These are phyloP conservation scores for Apodemus agrarius DNA, from an alignment of 2,797 vertebrate species.

Conservation along the genomic window DNA sequence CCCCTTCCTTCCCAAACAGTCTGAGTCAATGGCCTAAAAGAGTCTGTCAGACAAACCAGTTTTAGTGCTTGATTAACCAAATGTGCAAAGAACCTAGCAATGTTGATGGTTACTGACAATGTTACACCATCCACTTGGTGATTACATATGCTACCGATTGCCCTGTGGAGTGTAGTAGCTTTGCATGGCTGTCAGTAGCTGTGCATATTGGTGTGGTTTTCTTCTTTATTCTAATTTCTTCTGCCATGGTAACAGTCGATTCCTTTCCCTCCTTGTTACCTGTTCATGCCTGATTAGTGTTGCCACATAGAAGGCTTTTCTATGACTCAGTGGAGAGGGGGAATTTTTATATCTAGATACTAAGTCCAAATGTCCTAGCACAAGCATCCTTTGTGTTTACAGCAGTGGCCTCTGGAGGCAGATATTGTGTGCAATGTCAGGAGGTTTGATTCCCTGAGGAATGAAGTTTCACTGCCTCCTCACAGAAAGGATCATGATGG, in stretches of 20 bases:
- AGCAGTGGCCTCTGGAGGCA: slow-evolving; percentile 40
- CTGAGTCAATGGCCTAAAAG: neutral
- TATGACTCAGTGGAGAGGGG: neutral
- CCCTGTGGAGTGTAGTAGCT: neutral
- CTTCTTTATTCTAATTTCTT: slow-evolving; percentile 4
- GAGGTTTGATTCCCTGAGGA: slow-evolving; percentile 32
- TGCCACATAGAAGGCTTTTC: neutral
- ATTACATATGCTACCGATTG: neutral
- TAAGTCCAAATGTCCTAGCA: neutral
- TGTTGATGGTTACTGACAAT: neutral
- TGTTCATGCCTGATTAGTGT: slow-evolving; percentile 9
- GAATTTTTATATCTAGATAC: neutral
- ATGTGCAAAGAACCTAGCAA: neutral
- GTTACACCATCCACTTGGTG: neutral
- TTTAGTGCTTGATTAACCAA: slow-evolving; percentile 26
- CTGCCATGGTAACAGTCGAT: neutral
- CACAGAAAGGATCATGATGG: slow-evolving; percentile 51
- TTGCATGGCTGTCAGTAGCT: neutral
- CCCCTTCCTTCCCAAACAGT: neutral
- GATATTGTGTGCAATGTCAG: slow-evolving; percentile 15
- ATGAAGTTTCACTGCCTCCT: neutral
- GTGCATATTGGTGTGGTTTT: neutral
- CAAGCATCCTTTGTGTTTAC: slow-evolving; percentile 11
- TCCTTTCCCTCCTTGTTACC: neutral
- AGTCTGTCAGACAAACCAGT: neutral